Percentiles rank a stretch among this genome's conserved stretches.
phyloP scores from a whole-genome alignment of 2,888 invertebrate species.

The Gymnosoma rotundatum region DNA sequence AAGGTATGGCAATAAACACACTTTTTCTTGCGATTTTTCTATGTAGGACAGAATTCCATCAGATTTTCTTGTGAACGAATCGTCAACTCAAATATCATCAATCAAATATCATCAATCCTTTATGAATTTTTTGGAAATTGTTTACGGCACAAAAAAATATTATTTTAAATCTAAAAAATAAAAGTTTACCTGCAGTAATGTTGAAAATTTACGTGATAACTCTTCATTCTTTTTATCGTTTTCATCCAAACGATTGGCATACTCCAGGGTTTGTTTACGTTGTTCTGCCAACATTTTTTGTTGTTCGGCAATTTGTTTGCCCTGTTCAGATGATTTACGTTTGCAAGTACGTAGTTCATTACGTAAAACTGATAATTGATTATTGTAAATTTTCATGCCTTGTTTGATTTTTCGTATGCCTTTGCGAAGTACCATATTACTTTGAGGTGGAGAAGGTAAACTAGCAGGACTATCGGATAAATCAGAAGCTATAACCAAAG shows the following conservation, averaged over 20 bases:
- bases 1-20: too few species aligned
- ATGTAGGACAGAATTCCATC: too few species aligned
- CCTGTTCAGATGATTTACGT: constrained; percentile 91
- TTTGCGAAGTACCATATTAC: constrained; percentile 93
- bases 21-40: too few species aligned
- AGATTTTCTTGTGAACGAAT: too few species aligned
- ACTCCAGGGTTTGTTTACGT: constrained; percentile 89
- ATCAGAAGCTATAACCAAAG: constrained; percentile 79
- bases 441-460: constrained; percentile 88
- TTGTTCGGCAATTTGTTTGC: constrained; percentile 91
- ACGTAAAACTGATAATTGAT: constrained; percentile 89
- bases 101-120: too few species aligned
- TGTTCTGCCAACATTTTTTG: constrained; percentile 88
- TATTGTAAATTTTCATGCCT: constrained; percentile 94
- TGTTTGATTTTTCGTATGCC: constrained; percentile 93
- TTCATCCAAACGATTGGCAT: constrained; percentile 92
- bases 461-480: constrained; percentile 80
- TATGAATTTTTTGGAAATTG: too few species aligned
- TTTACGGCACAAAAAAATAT: neutral
- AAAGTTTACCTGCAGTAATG: constrained; percentile 87
- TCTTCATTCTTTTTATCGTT: constrained; percentile 96
- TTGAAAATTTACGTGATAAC: constrained; percentile 93
- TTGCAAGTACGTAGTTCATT: constrained; percentile 91
- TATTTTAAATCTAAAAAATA: neutral
- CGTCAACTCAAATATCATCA: too few species aligned